These are phyloP conservation scores for Anguilla megastoma DNA, from an alignment of 2,797 vertebrate genomes.

Conservation along the genomic window DNA sequence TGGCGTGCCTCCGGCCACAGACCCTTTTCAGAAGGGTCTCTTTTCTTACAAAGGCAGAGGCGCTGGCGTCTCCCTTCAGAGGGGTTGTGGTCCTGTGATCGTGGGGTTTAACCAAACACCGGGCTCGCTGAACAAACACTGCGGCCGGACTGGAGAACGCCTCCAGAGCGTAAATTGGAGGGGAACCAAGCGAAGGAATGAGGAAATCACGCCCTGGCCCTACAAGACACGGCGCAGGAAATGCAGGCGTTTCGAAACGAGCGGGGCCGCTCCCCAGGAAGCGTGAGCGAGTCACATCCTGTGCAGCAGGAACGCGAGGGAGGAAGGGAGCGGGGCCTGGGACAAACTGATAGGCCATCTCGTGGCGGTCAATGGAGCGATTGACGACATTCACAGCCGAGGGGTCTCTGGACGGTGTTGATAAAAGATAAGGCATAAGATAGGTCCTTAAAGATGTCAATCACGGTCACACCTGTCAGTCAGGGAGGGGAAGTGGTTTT, in stretches of 20 bases:
- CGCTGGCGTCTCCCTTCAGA: background rate
- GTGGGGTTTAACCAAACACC: conserved; percentile 4
- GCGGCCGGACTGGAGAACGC: background rate
- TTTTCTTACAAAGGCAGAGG: background rate
- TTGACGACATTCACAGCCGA: conserved; percentile 5
- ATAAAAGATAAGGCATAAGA: background rate
- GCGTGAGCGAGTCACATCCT: background rate
- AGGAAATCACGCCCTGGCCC: conserved; percentile 18
- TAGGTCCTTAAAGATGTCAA: background rate
- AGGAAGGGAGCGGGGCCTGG: background rate
- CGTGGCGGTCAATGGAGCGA: background rate
- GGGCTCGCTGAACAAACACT: background rate
- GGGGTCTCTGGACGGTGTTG: background rate
- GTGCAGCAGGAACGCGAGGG: background rate
- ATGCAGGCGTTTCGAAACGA: background rate
- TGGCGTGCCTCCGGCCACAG: background rate
- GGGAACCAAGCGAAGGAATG: background rate
- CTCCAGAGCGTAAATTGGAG: background rate
- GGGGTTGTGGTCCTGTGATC: background rate
- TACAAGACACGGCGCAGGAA: background rate
- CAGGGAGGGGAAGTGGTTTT: background rate
- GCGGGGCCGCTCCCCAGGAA: conserved; percentile 7
- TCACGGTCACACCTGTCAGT: background rate
- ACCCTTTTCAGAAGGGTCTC: background rate
- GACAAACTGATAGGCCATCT: background rate